Conservation (phyloP, 2,888 invertebrate genomes). For the Chrysolina americana region DNA sequence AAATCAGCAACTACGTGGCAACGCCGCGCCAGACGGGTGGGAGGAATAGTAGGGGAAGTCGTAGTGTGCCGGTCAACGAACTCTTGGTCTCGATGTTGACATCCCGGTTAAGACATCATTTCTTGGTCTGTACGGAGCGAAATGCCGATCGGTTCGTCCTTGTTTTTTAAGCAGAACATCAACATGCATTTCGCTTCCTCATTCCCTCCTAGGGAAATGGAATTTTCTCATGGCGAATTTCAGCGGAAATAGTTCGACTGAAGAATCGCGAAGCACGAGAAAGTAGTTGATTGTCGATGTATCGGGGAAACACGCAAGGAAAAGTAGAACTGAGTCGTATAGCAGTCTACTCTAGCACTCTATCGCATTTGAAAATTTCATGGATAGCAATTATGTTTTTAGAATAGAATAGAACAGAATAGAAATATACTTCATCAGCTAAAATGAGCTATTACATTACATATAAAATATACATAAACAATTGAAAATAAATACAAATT, state of each 20-base stretch:
- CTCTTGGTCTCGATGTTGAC: conserved; percentile 67
- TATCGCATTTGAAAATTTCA: no score
- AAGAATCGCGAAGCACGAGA: neutral
- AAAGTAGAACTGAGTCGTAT: no score
- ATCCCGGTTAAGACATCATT: conserved; percentile 60
- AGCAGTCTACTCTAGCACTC: no score
- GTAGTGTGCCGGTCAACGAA: conserved; percentile 67
- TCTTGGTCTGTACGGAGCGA: conserved; percentile 30
- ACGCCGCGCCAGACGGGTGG: conserved; percentile 55
- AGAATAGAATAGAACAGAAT: no score
- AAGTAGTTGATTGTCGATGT: neutral
- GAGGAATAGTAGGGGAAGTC: conserved; percentile 62
- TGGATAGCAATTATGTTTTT: no score
- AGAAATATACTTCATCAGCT: no score
- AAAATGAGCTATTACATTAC: no score
- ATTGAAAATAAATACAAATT: no score
- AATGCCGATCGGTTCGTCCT: conserved; percentile 30
- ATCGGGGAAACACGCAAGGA: no score
- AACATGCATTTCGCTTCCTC: conserved; percentile 23
- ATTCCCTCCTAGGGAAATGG: conserved; percentile 7
- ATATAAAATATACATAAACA: no score
- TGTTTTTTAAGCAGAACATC: conserved; percentile 20
- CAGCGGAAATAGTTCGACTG: neutral
- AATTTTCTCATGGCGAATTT: neutral
- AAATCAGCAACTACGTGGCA: conserved; percentile 30